Evolutionary conservation across 2,888 invertebrate genomes (phyloP).

Genomic region (Eumerus sabulonum): DNA sequence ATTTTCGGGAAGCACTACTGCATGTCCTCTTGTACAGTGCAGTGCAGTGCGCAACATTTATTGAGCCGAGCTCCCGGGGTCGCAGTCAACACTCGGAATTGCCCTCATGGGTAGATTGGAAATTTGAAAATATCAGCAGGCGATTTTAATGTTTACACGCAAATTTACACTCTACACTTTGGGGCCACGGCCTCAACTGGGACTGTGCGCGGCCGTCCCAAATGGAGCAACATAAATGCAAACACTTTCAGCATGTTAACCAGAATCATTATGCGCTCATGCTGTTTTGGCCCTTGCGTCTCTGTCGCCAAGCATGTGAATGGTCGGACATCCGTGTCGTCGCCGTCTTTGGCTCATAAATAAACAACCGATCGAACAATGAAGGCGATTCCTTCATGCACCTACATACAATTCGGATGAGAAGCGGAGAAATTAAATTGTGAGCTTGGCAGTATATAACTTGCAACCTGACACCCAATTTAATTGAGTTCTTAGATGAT

Average conservation of each 20-base stretch:
- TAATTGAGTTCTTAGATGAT: slow-evolving; percentile 71
- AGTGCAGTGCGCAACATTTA: slow-evolving; percentile 44
- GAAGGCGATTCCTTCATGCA: slow-evolving; percentile 65
- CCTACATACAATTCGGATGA: slow-evolving; percentile 68
- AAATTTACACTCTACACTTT: slow-evolving; percentile 78
- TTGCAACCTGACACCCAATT: slow-evolving; percentile 70
- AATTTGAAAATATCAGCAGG: slow-evolving; percentile 76
- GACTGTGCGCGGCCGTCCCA: slow-evolving; percentile 43
- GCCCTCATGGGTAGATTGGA: slow-evolving; percentile 66
- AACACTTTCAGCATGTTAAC: slow-evolving; percentile 68
- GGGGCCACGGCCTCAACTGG: background rate
- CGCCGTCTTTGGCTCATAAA: slow-evolving; percentile 62
- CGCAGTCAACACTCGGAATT: slow-evolving; percentile 67
- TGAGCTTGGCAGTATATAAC: slow-evolving; percentile 67
- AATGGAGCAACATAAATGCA: slow-evolving; percentile 66
- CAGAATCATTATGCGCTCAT: slow-evolving; percentile 44
- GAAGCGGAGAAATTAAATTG: slow-evolving; percentile 68
- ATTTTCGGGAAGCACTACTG: slow-evolving; percentile 67
- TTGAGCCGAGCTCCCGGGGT: slow-evolving; percentile 63
- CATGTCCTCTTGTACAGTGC: slow-evolving; percentile 32
- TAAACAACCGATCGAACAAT: slow-evolving; percentile 68
- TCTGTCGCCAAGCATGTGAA: background rate
- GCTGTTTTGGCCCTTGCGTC: slow-evolving; percentile 3
- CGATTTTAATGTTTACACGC: slow-evolving; percentile 79
- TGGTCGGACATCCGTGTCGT: slow-evolving; percentile 33